Conservation (phyloP, 2,888 invertebrate species). For the Zygothrica quintamaculata region DNA sequence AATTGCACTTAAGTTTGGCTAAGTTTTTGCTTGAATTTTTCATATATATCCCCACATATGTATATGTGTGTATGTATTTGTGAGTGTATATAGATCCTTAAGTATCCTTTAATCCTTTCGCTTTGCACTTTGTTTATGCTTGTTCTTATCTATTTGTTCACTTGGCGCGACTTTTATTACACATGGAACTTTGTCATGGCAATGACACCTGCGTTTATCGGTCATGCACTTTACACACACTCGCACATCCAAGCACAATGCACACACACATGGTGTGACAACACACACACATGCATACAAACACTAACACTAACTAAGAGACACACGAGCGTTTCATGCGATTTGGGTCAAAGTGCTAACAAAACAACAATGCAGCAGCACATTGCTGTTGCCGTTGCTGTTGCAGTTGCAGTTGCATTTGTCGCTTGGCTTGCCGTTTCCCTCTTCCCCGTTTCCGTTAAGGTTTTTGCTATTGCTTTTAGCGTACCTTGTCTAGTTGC, state of each 20-base stretch:
- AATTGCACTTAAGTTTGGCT: conserved; percentile 22
- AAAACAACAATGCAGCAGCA: conserved; percentile 67
- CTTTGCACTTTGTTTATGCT: background rate
- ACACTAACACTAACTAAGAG: conserved; percentile 6
- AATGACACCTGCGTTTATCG: conserved; percentile 64
- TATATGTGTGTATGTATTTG: no score
- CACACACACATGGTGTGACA: conserved; percentile 21
- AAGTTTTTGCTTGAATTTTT: conserved; percentile 11
- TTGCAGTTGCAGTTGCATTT: conserved; percentile 32
- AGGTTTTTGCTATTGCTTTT: conserved; percentile 23
- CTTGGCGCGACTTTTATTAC: conserved; percentile 42
- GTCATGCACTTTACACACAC: conserved; percentile 44
- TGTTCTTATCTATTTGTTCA: conserved; percentile 21
- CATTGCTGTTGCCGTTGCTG: conserved; percentile 39
- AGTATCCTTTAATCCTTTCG: conserved; percentile 21
- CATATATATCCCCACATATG: no score
- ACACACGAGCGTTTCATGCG: conserved; percentile 39
- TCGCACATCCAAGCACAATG: background rate
- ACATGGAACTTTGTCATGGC: conserved; percentile 53
- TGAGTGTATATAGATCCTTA: no score
- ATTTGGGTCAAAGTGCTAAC: conserved; percentile 75
- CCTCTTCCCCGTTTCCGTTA: no score
- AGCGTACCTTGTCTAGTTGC: conserved; percentile 14
- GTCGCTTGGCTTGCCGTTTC: conserved; percentile 27
- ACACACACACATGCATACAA: background rate